Conservation (phyloP, 2,113 vertebrate species). For the Malurus elegans region DNA sequence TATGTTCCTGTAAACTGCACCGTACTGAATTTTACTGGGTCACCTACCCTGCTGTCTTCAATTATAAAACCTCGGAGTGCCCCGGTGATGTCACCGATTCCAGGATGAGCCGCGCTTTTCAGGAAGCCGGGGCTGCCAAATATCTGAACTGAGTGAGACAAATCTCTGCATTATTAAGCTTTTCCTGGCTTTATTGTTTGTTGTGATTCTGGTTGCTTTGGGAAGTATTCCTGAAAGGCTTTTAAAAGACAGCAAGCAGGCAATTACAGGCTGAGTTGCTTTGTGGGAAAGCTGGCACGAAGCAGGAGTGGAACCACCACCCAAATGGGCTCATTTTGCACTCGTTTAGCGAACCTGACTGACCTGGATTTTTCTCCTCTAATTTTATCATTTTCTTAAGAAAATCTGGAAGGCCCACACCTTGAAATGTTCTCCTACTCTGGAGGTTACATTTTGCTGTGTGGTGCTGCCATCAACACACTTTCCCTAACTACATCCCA, state of each 20-base stretch:
- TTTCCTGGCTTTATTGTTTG: constrained; percentile 9
- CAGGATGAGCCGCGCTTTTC: constrained; percentile 14
- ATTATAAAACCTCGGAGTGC: not conserved
- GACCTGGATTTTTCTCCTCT: not conserved
- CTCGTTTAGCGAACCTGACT: accelerated
- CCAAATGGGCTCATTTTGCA: not conserved
- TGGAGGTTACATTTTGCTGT: not conserved
- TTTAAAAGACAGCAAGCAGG: constrained; percentile 25
- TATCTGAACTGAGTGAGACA: not conserved
- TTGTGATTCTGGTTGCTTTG: constrained; percentile 22
- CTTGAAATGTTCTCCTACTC: not conserved
- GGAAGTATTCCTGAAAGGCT: constrained; percentile 3
- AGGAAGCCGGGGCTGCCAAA: constrained; percentile 32
- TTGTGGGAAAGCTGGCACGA: not conserved
- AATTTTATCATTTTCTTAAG: not conserved
- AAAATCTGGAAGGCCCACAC: not conserved
- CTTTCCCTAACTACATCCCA: not conserved
- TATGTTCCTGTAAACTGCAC: not conserved
- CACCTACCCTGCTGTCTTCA: constrained; percentile 30
- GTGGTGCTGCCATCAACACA: accelerated
- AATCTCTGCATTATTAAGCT: not conserved
- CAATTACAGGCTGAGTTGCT: not conserved
- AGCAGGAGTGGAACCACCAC: not conserved
- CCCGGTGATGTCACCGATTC: constrained; percentile 19
- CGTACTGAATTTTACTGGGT: constrained; percentile 36